Conservation (phyloP, 1,140 invertebrate genomes). For the Camponotus pennsylvanicus region DNA sequence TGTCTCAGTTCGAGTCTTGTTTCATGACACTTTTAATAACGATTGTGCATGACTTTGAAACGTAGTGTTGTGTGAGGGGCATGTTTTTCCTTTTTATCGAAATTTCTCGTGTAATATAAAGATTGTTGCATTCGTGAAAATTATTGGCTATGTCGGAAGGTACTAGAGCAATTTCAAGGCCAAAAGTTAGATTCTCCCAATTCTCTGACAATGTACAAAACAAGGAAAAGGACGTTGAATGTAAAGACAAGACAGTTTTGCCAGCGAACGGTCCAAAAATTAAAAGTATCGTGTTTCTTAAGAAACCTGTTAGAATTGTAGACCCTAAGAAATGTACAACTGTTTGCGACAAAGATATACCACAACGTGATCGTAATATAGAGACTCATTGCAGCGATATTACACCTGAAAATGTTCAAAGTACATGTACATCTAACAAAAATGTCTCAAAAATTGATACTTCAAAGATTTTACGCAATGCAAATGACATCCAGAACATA, state of each 20-base stretch:
- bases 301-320: constrained; percentile 68
- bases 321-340: neutral
- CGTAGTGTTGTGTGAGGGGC: neutral
- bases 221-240: neutral
- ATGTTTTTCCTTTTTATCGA: neutral
- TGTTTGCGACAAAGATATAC: neutral
- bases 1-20: no score
- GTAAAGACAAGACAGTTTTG: neutral
- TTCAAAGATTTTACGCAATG: neutral
- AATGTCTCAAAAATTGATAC: neutral
- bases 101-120: neutral
- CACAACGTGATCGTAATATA: neutral
- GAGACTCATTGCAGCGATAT: neutral
- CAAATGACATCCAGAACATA: constrained; percentile 16
- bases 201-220: constrained; percentile 13
- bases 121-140: neutral
- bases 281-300: constrained; percentile 57
- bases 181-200: constrained; percentile 77
- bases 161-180: constrained; percentile 44
- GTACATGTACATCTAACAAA: neutral
- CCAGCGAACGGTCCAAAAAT: constrained; percentile 58
- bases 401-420: neutral
- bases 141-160: constrained; percentile 27
- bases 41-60: neutral
- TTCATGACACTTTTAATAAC: neutral